Percentiles rank a stretch among this genome's conserved stretches.
phyloP scores from a whole-genome alignment of 2,113 vertebrate genomes.

The Lethenteron reissneri region DNA sequence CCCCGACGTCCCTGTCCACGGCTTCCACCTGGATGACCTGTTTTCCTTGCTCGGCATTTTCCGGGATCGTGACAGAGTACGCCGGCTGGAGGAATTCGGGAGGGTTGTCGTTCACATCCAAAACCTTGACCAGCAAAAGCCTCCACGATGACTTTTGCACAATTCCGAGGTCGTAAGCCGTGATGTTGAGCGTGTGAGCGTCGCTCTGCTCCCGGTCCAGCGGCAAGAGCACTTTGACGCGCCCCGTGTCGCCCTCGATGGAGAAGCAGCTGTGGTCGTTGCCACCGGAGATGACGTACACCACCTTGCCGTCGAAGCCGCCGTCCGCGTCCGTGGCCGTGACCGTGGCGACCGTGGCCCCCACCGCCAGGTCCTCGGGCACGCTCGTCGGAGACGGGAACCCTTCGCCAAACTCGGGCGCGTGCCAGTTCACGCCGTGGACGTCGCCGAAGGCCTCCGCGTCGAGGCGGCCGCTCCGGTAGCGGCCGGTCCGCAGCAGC shows the following conservation, averaged over 20 bases:
- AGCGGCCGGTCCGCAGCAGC: slow-evolving; percentile 71
- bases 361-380: slow-evolving; percentile 47
- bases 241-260: slow-evolving; percentile 53
- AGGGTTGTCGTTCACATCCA: slow-evolving; percentile 70
- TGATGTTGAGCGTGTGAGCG: slow-evolving; percentile 70
- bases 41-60: slow-evolving; percentile 64
- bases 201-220: slow-evolving; percentile 72
- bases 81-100: slow-evolving; percentile 58
- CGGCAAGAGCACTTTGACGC: slow-evolving; percentile 56
- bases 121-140: slow-evolving; percentile 50
- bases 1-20: slow-evolving; percentile 61
- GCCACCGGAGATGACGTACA: slow-evolving; percentile 61
- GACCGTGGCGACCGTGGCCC: slow-evolving; percentile 48
- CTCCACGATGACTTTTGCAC: slow-evolving; percentile 62
- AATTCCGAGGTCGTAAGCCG: slow-evolving; percentile 67
- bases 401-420: slow-evolving; percentile 66
- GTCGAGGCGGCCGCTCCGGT: slow-evolving; percentile 43
- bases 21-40: slow-evolving; percentile 81
- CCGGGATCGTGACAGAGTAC: slow-evolving; percentile 51
- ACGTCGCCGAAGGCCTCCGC: slow-evolving; percentile 82
- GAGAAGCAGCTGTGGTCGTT: slow-evolving; percentile 67
- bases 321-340: slow-evolving; percentile 66
- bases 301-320: slow-evolving; percentile 75
- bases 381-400: slow-evolving; percentile 64
- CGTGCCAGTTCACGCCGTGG: slow-evolving; percentile 70